Percentiles rank a stretch among this genome's conserved stretches.
Evolutionary conservation across 2,888 invertebrate species (phyloP).

Genomic region (Mellilla xanthometata): DNA sequence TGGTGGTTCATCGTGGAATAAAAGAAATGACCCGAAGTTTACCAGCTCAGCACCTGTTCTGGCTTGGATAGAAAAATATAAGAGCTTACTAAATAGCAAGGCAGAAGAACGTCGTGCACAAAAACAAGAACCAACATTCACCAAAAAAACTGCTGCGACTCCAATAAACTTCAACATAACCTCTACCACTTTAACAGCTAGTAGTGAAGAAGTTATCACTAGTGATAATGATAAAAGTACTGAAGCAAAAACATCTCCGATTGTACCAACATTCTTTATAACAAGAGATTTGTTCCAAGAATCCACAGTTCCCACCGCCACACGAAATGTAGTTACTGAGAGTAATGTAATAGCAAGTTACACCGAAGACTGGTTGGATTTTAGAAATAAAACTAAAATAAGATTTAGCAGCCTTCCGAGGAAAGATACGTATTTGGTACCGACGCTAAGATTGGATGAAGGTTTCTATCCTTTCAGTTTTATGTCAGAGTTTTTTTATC

Average conservation of each 20-base stretch:
- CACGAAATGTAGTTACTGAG: slow-evolving; percentile 53
- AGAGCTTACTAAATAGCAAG: slow-evolving; percentile 53
- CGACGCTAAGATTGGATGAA: slow-evolving; percentile 81
- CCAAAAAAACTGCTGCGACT: slow-evolving; percentile 40
- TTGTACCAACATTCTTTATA: slow-evolving; percentile 47
- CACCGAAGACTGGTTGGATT: slow-evolving; percentile 66
- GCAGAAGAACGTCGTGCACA: slow-evolving; percentile 50
- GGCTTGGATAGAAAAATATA: slow-evolving; percentile 62
- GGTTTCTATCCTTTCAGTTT: slow-evolving; percentile 85
- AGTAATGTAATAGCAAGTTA: slow-evolving; percentile 57
- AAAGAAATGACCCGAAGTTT: slow-evolving; percentile 41
- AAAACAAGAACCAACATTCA: slow-evolving; percentile 44
- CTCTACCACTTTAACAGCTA: too few species aligned
- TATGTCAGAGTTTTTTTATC: slow-evolving; percentile 83
- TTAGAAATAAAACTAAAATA: slow-evolving; percentile 67
- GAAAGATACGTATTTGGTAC: slow-evolving; percentile 73
- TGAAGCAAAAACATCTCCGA: slow-evolving; percentile 22
- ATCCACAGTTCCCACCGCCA: slow-evolving; percentile 44
- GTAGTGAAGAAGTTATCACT: too few species aligned
- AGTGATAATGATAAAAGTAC: slow-evolving; percentile 11
- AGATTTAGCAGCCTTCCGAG: slow-evolving; percentile 74
- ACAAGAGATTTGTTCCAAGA: slow-evolving; percentile 59
- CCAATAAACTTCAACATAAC: neutral
- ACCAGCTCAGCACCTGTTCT: slow-evolving; percentile 51
- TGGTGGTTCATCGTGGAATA: slow-evolving; percentile 49